Base-by-base conservation (phyloP, 2,888 invertebrate genomes). In the Eilema depressum region DNA sequence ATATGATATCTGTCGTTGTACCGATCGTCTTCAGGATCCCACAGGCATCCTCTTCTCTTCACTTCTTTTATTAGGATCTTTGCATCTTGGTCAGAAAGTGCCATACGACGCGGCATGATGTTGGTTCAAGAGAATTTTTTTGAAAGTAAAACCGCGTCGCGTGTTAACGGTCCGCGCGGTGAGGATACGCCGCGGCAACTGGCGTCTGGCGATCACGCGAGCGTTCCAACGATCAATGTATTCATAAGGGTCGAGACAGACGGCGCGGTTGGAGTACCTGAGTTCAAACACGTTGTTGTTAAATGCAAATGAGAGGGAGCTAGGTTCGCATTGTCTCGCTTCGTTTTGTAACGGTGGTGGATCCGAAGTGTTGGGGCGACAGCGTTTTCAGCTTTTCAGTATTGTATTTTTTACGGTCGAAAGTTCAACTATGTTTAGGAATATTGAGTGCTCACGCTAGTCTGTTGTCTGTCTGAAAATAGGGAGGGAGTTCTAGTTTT, bases 1-100 rank as follows among this genome's bases (percentile, higher is more conserved):
- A 85, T 70, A 26, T 75, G 73, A 30, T 74, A 79, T 68, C 88
- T 85, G 30, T 90, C 86, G 63, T 84, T 87, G 78, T 91, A 87
- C 4, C 81, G 70, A 11, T 84, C 78, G 57, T 87, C 71, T 0
- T 84, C 84, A 3, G 79, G 67, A 70, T 91, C 83, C 91, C 92
- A 92, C 25, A 92, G 64, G 62, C 85, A 87, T 2, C 82, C 83
- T 20, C 86, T 80, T 17, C 71, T 82, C 70, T 81, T 85, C 12
- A 92, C 85, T 79, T 87, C 87, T 7, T 82, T 71, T 63, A 91
- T 87, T 5, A 92, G 76, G 26, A 65, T 66, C 26, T 74, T 68
- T 1, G 75, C 70, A 63, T 67, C 37, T 26, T 74, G 66, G 63
- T 85, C 79, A 1, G 81, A 70, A 28, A 84, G 63, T 7, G 66